Base-by-base conservation (phyloP, 1,140 invertebrate species). In the Philaenus spumarius region DNA sequence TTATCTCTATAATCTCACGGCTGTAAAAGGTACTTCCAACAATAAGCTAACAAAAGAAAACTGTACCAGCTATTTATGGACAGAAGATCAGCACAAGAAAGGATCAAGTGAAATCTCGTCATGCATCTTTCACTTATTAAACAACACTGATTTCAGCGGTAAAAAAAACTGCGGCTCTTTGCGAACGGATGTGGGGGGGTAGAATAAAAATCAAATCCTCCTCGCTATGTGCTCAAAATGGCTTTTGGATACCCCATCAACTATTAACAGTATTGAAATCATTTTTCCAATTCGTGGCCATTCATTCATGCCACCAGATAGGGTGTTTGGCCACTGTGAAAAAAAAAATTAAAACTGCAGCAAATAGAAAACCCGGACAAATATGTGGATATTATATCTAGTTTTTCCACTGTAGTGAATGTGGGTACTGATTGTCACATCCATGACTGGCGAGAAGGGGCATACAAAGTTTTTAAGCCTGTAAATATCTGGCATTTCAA, bases 41-140 rank as follows among this genome's bases (percentile, higher is more conserved):
- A 14, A 47, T 47, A 17, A 47, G 22, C 45, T 47, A 47, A 47
- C 45, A 4, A 47, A 47, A 47, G 45, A 47, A 20, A 47, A 47
- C 45, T 23, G 22, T 14, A 47, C 4, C 2, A 47, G 6, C 45
- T 47, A 47, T 20, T 47, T 47, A 14, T 20, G 45, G 45, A 47
- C 15, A 3, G 45, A 47, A 20, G 45, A 47, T 47, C 26, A 4
- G 3, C 26, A 30, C 26, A 30, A 30, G 26, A 30, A 30, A 30
- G 26, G 26, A 30, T 30, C 15, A 3, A 14, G 45, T 23, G 45
- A 47, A 47, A 47, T 47, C 22, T 2, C 45, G 14, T 20, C 45
- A 47, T 20, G 45, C 20, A 4, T 23, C 22, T 23, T 20, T 23
- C 22, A 17, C 45, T 47, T 47, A 3, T 23, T 47, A 14, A 17